Base-by-base conservation (phyloP, 2,113 vertebrate species). In the Leptobrachium ailaonicum region DNA sequence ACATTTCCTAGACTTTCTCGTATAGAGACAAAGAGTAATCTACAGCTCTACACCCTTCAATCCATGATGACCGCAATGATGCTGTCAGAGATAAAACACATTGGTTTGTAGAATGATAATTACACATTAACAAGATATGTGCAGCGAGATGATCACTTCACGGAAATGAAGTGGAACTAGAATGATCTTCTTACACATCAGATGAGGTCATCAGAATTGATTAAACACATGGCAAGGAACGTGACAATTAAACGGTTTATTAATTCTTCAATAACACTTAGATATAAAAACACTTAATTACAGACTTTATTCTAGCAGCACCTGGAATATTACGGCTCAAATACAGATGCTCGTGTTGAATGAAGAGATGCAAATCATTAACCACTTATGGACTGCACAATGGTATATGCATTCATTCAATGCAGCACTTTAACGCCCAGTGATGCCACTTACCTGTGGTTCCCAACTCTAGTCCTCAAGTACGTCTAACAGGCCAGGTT, bases 281-380 rank as follows among this genome's bases (percentile, higher is more conserved):
- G 10, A 60, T 14, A 60, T 60, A 10, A 60, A 32, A 60, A 70
- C 60, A 77, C 45, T 56, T 77, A 77, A 77, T 77, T 43, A 69
- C 68, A 77, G 50, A 77, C 44, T 56, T 68, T 43, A 69, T 69
- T 41, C 50, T 70, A 69, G 41, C 42, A 40, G 53, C 63, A 69
- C 20, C 20, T 32, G 20, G 20, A 32, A 32, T 32, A 32, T 32
- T 32, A 32, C 20, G 0, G 20, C 20, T 32, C 20, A 32, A 32
- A 32, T 32, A 32, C 20, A 32, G 20, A 32, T 32, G 20, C 20
- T 32, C 20, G 20, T 32, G 20, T 32, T 32, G 20, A 32, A 32
- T 32, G 20, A 32, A 32, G 20, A 32, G 20, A 32, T 32, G 20
- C 20, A 32, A 32, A 32, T 32, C 20, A 32, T 32, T 32, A 32